Evolutionary conservation across 2,888 invertebrate genomes (phyloP).

Genomic region (Fragum whitleyi): DNA sequence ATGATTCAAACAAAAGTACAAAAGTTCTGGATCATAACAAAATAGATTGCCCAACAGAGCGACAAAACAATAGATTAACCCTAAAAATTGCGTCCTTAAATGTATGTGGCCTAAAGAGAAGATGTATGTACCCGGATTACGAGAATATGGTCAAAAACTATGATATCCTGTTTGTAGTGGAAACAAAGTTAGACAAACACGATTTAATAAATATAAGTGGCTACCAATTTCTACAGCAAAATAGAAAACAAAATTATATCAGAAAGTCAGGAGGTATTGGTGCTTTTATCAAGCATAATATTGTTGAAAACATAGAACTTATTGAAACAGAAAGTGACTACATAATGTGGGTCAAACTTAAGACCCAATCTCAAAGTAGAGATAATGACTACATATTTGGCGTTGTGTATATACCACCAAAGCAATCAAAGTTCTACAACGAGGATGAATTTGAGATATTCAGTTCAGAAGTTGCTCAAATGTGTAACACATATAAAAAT

Average conservation of each 20-base stretch:
- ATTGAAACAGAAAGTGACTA: constrained; percentile 16
- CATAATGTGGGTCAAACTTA: constrained; percentile 20
- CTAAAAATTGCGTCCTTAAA: neutral
- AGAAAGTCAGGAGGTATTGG: constrained; percentile 30
- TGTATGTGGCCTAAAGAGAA: constrained; percentile 6
- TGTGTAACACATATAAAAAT: constrained; percentile 14
- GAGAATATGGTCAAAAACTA: neutral
- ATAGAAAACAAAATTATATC: constrained; percentile 18
- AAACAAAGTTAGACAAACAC: constrained; percentile 4
- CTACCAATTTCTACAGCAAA: neutral
- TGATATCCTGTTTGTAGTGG: neutral
- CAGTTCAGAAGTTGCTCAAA: neutral
- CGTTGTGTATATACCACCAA: constrained; percentile 19
- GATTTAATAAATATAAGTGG: neutral
- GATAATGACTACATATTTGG: constrained; percentile 4
- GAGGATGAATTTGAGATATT: neutral
- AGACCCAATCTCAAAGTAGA: neutral
- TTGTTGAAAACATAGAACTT: neutral
- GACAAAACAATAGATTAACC: too few relatives aligned
- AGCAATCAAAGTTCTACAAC: constrained; percentile 20
- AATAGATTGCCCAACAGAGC: too few relatives aligned
- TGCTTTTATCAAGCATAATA: constrained; percentile 5
- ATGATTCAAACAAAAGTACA: neutral
- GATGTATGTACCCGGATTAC: neutral
- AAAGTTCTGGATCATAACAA: too few relatives aligned